Percentiles rank a stretch among this genome's conserved stretches.
Evolutionary conservation across 2,113 vertebrate species (phyloP).

Genomic region (Petroica traversi): DNA sequence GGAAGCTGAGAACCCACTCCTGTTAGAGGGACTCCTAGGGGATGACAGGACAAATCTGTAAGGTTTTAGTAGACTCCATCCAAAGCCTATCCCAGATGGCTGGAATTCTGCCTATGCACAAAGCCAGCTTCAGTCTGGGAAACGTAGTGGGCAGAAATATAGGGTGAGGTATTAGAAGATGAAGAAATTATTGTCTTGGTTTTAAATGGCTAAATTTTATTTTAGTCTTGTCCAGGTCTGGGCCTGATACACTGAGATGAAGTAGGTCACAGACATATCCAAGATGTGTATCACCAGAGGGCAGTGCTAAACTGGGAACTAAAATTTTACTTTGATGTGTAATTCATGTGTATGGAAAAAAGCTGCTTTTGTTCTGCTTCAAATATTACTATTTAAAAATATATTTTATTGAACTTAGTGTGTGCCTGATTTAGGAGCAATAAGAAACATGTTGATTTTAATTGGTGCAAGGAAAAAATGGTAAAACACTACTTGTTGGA

Average conservation of each 20-base stretch:
- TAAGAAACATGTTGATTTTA: neutral
- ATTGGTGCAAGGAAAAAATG: neutral
- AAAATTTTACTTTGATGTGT: constrained; percentile 41
- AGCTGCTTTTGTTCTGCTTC: neutral
- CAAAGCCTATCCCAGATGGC: neutral
- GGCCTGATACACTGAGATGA: neutral
- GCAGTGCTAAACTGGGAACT: constrained; percentile 60
- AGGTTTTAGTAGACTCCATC: neutral
- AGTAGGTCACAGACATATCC: neutral
- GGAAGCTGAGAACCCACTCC: neutral
- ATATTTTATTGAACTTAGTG: neutral
- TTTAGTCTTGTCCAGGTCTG: neutral
- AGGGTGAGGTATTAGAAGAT: neutral
- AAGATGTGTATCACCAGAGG: constrained; percentile 45
- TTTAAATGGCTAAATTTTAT: neutral
- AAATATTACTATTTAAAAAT: neutral
- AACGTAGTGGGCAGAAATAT: neutral
- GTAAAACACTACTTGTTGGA: neutral
- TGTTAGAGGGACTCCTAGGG: neutral
- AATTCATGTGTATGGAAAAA: neutral
- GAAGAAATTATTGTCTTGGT: neutral
- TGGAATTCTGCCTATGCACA: neutral
- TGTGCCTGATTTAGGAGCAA: neutral
- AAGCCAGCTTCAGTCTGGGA: neutral
- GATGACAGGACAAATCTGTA: neutral